Evolutionary conservation across 1,140 invertebrate genomes (phyloP), one percentile per base, ranked within the genome.

Genomic region (Bombus fervidus): DNA sequence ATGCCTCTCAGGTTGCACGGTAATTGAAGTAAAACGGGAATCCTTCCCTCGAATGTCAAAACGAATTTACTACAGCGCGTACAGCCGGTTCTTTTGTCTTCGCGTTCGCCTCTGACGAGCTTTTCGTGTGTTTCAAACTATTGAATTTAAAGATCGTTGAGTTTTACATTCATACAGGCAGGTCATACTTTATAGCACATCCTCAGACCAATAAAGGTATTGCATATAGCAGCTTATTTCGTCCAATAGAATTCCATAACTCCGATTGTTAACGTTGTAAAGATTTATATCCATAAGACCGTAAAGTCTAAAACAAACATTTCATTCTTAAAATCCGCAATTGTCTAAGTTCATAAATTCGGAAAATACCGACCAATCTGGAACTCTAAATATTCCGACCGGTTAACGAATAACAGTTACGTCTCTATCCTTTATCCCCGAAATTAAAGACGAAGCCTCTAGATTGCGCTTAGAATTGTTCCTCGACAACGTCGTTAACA

Each of bases 21-120:
- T 85, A 85, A 85, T 85, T 85, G 78, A 73, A 68, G 78, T 31
- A 41, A 74, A 66, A n/a, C 43, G 43, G 22, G 43, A 85, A 68
- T 68, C 34, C 43, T 68, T 22, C 77, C 31, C 10, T 37, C 34
- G 59, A 4, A 34, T 28, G 34, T 77, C 28, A 37, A 53, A 77
- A 37, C 25, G 18, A 77, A 83, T 77, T 77, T 77, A 10, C 9
- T 12, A 28, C 28, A 31, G 34, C 37, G 25, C 13, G n/a, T 12
- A 22, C 28, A 31, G 3, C 3, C 73, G 39, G 3, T 25, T 34
- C 43, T 47, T 69, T 75, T 82, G 31, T 28, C 41, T 28, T 34
- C 39, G 22, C 34, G 41, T 66, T 34, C 15, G 15, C 10, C 25
- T 25, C 8, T 1, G 6, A 73, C 31, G 47, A 68, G 22, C 25